Conservation (phyloP, 2,888 invertebrate species). For the Ichneumon xanthorius region DNA sequence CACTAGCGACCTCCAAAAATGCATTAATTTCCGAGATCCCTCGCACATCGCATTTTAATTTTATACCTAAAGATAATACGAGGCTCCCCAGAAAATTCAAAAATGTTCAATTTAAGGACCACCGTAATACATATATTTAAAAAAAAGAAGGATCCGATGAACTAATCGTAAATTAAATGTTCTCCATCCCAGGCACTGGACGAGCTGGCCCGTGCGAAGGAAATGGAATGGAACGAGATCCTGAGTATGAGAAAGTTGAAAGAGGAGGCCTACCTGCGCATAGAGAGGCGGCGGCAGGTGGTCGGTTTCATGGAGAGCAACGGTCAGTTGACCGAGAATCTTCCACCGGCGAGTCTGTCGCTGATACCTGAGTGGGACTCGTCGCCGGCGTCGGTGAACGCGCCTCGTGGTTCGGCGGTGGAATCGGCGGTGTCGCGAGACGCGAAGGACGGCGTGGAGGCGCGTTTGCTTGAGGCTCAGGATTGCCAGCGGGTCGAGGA, state of each 20-base stretch:
- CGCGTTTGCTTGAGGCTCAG: slow-evolving; percentile 53
- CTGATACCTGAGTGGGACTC: slow-evolving; percentile 73
- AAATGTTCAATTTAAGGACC: no score
- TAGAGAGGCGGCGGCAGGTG: slow-evolving; percentile 90
- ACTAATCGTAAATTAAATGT: background rate
- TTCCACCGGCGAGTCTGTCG: slow-evolving; percentile 78
- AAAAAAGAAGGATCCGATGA: no score
- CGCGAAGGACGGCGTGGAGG: slow-evolving; percentile 31
- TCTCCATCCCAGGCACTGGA: slow-evolving; percentile 87
- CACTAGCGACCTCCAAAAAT: no score
- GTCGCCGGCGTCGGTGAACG: slow-evolving; percentile 22
- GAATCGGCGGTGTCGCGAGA: slow-evolving; percentile 29
- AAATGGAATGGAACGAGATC: slow-evolving; percentile 94
- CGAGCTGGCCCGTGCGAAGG: slow-evolving; percentile 92
- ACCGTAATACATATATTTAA: no score
- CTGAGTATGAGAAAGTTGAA: slow-evolving; percentile 93
- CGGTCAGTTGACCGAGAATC: slow-evolving; percentile 71
- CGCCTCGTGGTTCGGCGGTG: slow-evolving; percentile 5
- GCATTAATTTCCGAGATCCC: no score
- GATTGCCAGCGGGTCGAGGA: slow-evolving; percentile 44
- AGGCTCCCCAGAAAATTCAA: no score
- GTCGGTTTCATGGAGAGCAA: slow-evolving; percentile 83
- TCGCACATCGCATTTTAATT: no score
- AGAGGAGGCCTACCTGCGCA: slow-evolving; percentile 91
- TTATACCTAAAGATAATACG: no score